These are phyloP conservation scores for Tetrapedia diversipes DNA, from an alignment of 2,888 invertebrate species.

Conservation along the genomic window DNA sequence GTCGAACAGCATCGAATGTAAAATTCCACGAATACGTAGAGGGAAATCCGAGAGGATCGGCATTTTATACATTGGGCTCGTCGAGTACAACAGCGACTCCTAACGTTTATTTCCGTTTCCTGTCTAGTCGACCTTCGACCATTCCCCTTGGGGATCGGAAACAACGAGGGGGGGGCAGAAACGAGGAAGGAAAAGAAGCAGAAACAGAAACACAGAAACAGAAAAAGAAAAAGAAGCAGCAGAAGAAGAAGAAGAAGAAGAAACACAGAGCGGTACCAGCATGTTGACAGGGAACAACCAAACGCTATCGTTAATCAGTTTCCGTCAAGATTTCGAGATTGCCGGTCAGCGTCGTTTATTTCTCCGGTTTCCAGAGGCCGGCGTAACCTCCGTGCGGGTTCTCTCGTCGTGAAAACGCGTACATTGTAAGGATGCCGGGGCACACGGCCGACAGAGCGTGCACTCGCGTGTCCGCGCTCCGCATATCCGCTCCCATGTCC, in stretches of 20 bases:
- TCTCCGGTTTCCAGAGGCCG: constrained; percentile 18
- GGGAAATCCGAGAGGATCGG: not conserved
- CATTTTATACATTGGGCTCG: not conserved
- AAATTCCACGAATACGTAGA: not conserved
- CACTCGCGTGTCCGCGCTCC: constrained; percentile 76
- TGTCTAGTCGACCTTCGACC: not conserved
- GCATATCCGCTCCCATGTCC: constrained; percentile 81
- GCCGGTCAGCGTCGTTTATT: constrained; percentile 15
- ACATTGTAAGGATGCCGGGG: constrained; percentile 52
- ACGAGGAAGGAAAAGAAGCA: not conserved
- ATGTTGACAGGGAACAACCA: constrained; percentile 20
- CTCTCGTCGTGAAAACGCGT: constrained; percentile 50
- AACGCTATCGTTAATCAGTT: constrained; percentile 30
- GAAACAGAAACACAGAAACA: not conserved
- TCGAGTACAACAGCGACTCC: not conserved
- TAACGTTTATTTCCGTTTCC: not conserved
- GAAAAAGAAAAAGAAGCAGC: not conserved
- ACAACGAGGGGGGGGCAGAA: not conserved
- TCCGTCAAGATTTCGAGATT: constrained; percentile 36
- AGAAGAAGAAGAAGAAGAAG: not conserved
- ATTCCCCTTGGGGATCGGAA: not conserved
- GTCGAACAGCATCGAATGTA: not conserved
- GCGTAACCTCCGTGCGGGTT: constrained; percentile 30
- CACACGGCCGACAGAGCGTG: constrained; percentile 75
- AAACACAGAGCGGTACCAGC: not conserved